Base-by-base conservation (phyloP, 1,140 invertebrate species). In the Ostrea denselamellosa region DNA sequence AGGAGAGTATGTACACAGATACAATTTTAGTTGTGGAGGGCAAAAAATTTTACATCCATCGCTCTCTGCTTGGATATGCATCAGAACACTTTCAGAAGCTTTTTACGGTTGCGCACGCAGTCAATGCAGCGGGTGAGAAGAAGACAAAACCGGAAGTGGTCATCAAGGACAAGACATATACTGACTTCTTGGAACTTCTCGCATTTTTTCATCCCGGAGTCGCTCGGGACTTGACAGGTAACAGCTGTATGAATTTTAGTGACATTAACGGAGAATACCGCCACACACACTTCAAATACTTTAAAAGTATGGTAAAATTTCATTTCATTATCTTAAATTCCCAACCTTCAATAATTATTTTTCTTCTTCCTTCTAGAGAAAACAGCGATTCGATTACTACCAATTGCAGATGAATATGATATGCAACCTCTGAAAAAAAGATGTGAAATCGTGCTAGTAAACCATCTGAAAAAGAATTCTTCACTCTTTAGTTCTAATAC, bases 341-440 rank as follows among this genome's bases (percentile, higher is more conserved):
- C 34, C 5, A 44, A 44, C 34, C 34, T 44, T 44, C 12, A 9
- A 34, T 83, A 12, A 52, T 10, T n/a, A 51, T 53, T 25, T 44
- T 9, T 52, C n/a, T n/a, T 83, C 22, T 77, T 17, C 4, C 56
- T 87, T 54, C 3, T 54, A 87, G 86, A 87, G 12, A 87, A 87
- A 84, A 83, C 82, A 53, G 81, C 86, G 8, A 17, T 87, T 25
- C n/a, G 86, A 65, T 68, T 87, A 17, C 28, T 87, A 28, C 86
- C 86, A 19, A 51, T 87, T n/a, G 53, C 86, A 68, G 19, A 87
- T 52, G 81, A 87, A 51, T 87, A 83, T n/a, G 52, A 68, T 25
- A 87, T 87, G 82, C 9, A n/a, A 14, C 58, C 86, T 12, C 25
- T 87, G 25, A 87, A 87, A 65, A 82, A 83, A 53, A 14, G 86